A percentile compares a stretch with the other conserved stretches of the same genome.
phyloP scores from a whole-genome alignment of 2,888 invertebrate species.

The Diaperis boleti region DNA sequence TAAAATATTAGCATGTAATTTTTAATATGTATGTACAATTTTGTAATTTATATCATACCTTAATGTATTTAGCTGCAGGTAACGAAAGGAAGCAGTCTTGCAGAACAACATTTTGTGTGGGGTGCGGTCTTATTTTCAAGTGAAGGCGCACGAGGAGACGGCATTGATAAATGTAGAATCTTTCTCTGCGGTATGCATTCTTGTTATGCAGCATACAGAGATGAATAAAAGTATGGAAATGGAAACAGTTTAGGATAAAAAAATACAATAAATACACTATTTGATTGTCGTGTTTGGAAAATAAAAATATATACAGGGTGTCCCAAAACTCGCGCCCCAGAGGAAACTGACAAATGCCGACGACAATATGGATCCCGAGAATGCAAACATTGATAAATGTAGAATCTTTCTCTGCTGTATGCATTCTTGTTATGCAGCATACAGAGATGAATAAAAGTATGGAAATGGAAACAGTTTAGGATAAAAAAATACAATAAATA shows the following conservation, averaged over 20 bases:
- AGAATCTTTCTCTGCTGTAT: not conserved
- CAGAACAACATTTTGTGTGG: conserved; percentile 22
- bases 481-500: too few species aligned
- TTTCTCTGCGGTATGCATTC: not conserved
- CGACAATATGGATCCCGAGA: too few species aligned
- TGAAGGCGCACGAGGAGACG: conserved; percentile 16
- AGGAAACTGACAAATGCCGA: too few species aligned
- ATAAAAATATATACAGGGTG: too few species aligned
- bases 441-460: too few species aligned
- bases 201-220: not conserved
- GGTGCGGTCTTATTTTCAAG: conserved; percentile 26
- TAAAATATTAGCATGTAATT: not conserved
- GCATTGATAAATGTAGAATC: conserved; percentile 5
- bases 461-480: too few species aligned
- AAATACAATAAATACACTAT: too few species aligned
- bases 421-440: not conserved
- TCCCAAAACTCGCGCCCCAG: too few species aligned
- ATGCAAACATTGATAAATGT: conserved; percentile 4
- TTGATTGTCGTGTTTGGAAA: too few species aligned
- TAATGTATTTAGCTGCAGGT: not conserved
- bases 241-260: too few species aligned
- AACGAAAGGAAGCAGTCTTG: conserved; percentile 25
- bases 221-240: too few species aligned
- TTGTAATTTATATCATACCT: not conserved
- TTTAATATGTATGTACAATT: not conserved